Evolutionary conservation across 2,113 vertebrate genomes (phyloP), one percentile per base, ranked within the genome.

Genomic region (Melanerpes formicivorus): DNA sequence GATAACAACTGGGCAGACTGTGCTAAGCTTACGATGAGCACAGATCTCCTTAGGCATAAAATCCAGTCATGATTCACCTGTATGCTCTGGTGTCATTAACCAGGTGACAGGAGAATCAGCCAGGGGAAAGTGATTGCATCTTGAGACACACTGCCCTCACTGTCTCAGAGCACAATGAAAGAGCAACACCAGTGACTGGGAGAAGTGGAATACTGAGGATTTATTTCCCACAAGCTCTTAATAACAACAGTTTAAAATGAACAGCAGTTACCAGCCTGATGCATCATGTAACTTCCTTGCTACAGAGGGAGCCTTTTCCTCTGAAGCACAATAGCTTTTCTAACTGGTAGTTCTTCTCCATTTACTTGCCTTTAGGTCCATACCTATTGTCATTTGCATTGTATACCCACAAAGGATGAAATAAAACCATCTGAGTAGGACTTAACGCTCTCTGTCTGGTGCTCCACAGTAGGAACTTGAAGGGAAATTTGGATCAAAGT

Each of bases 211-310:
- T 62, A 83, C 55, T 37, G 44, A 81, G 54, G 37, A 75, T 79
- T 90, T 93, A 92, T 90, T 96, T 87, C 80, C 72, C 71, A 75
- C 58, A 65, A 37, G 37, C 42, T 80, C 11, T 80, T 88, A 92
- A 64, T 44, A 91, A 81, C 22, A 81, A 72, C 40, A 72, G 22
- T 75, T 67, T 46, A 46, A 80, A 93, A 82, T n/a, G 8, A 90
- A 60, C 29, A 80, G 48, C 7, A 29, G 5, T 23, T 76, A 73
- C 29, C 65, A 75, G 19, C 58, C 84, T 72, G 58, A 63, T 74
- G 74, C 18, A 86, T 75, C 2, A 30, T 60, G 74, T 91, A 80
- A 74, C 54, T 83, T 40, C 65, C 42, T 9, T 42, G 58, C 18
- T 58, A 37, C 8, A 85, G 66, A 87, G 88, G 26, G 5, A 65